Evolutionary conservation across 2,797 vertebrate genomes (phyloP), one percentile per base, ranked within the genome.

Genomic region (Pitangus sulphuratus): DNA sequence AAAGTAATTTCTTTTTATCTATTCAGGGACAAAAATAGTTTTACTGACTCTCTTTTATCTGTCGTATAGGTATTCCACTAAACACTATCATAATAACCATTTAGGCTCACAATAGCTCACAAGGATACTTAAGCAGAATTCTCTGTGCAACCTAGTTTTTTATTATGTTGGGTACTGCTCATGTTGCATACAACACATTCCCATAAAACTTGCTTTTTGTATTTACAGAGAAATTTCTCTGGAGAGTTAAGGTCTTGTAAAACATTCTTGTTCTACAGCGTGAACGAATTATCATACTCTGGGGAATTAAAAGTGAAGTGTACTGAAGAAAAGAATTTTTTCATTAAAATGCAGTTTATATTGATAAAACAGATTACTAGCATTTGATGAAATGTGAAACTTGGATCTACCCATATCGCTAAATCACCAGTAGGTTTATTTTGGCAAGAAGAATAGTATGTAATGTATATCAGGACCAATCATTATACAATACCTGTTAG

Each of bases 301-400:
- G 89, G 97, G 97, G 98, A 95, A 98, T 98, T 98, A 97, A 96
- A 98, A 98, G 96, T 98, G 97, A 98, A 98, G 96, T 98, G 93
- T 97, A 97, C 95, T 97, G 97, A 98, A 98, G 98, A 98, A 98
- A 98, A 98, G 96, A 98, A 98, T 98, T 98, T 98, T 98, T 97
- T 98, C 97, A 98, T 98, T 98, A 98, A 98, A 98, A 98, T 98
- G 96, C 96, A 98, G 97, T 98, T 98, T 98, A 98, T 98, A 98
- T 98, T 98, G 98, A 98, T 98, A 98, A 98, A 98, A 98, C 97
- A 98, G 98, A 98, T 98, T 98, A 98, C 97, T 97, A 97, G 96
- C 96, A 97, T 98, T 98, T 98, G 97, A 98, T 98, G 98, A 98
- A 98, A 98, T 98, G 97, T 98, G 98, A 98, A 98, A 98, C 98